Base-by-base conservation (phyloP, 2,113 vertebrate genomes). In the Rhinichthys klamathensis region DNA sequence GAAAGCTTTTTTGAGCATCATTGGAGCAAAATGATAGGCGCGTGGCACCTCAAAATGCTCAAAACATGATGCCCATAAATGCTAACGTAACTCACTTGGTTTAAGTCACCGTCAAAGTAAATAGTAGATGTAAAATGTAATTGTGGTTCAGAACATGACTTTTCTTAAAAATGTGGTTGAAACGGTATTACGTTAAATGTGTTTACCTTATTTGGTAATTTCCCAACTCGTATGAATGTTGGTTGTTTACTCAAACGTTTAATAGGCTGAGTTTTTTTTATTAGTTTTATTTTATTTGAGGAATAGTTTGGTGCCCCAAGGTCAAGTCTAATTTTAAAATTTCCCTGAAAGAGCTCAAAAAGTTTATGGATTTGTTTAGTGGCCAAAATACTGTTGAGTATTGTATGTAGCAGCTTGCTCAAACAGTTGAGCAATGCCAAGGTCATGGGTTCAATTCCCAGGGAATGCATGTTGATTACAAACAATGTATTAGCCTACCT, bases 171-270 rank as follows among this genome's bases (percentile, higher is more conserved):
- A 35, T 8, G 3, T 27, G 1, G 27, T 46, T 23, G 12, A 54
- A 74, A 70, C 3, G 56, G 72, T 76, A 69, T 35, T 25, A 73
- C 6, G 12, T 25, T 46, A 38, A 58, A 41, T 41, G 25, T 61
- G n/a, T 41, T 94, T 90, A 91, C 93, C 93, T 91, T 94, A 93
- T 94, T 93, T 93, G 93, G 93, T 92, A 87, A 93, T 90, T 67
- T 87, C 74, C 54, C 78, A 69, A 15, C 21, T 69, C 35, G 2
- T 41, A 41, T 3, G 23, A 61, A 25, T 61, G 3, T 27, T 25
- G 16, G 16, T 58, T 60, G 58, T 80, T 80, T 27, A 25, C 35
- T 30, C 58, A 46, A 65, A 63, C 58, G 25, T 46, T 6, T n/a
- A 58, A 38, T 58, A 58, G 18, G 46, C n/a, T 74, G 15, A 21